Conservation (phyloP, 2,113 vertebrate species). For the Fulmarus glacialis region DNA sequence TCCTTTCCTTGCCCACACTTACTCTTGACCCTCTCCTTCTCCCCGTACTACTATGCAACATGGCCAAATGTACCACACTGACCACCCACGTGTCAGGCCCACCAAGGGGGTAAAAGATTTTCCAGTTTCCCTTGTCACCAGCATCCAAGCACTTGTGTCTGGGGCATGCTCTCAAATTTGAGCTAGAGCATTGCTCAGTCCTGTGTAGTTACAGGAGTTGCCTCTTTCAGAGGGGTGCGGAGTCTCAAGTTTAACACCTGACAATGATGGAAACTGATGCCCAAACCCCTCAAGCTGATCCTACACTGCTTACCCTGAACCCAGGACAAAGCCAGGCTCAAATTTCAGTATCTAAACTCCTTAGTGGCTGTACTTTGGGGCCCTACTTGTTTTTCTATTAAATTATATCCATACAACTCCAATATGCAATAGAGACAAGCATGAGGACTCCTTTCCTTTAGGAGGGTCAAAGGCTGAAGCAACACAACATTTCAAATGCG, state of each 20-base stretch:
- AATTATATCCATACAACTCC: background rate
- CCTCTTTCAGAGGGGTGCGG: background rate
- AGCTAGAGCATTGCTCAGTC: background rate
- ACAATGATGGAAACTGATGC: accelerated
- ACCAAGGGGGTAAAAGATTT: background rate
- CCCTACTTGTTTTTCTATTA: background rate
- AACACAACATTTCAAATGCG: background rate
- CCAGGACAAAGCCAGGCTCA: background rate
- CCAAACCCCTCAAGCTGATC: background rate
- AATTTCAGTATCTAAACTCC: background rate
- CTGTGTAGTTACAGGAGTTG: background rate
- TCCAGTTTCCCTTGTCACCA: background rate
- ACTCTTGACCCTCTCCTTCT: background rate
- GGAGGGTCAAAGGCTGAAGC: background rate
- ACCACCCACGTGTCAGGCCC: background rate
- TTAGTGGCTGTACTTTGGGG: background rate
- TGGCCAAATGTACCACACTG: background rate
- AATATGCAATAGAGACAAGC: accelerated
- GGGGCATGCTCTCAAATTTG: accelerated
- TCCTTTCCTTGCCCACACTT: background rate
- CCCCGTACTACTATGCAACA: background rate
- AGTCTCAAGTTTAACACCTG: background rate
- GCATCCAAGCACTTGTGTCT: background rate
- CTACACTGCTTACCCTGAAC: background rate
- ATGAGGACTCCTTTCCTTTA: background rate